Conservation (phyloP, 2,113 vertebrate species). For the Syngnathus scovelli region DNA sequence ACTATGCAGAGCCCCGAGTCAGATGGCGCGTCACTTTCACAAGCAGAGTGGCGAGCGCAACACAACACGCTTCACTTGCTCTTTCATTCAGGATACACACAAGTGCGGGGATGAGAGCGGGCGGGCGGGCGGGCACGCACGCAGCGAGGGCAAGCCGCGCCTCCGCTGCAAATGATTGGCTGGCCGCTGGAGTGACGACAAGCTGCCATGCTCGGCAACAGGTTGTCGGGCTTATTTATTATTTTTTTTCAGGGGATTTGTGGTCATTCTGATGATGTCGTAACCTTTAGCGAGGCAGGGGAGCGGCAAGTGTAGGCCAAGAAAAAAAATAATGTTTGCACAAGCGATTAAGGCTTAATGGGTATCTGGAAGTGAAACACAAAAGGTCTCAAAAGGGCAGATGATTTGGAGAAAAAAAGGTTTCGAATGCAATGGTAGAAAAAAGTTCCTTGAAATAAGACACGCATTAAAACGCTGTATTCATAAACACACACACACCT, state of each 20-base stretch:
- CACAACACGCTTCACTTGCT: conserved; percentile 47
- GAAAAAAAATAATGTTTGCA: conserved; percentile 31
- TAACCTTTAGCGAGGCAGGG: conserved; percentile 49
- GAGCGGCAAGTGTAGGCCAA: conserved; percentile 28
- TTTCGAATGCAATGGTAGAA: background rate
- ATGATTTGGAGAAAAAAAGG: conserved; percentile 18
- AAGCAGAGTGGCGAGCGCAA: conserved; percentile 37
- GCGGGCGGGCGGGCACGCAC: conserved; percentile 61
- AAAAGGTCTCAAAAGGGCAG: conserved; percentile 38
- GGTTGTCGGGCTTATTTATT: conserved; percentile 59
- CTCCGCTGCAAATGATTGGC: conserved; percentile 73
- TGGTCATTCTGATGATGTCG: conserved; percentile 52
- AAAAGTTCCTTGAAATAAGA: background rate
- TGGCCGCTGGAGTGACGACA: conserved; percentile 59
- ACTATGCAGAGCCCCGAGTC: conserved; percentile 36
- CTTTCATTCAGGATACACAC: conserved; percentile 72
- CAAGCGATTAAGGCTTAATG: conserved; percentile 26
- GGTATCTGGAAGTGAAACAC: conserved; percentile 21
- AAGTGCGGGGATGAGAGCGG: conserved; percentile 42
- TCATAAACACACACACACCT: background rate
- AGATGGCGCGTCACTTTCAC: conserved; percentile 32
- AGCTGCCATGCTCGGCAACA: conserved; percentile 56
- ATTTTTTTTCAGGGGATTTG: conserved; percentile 51
- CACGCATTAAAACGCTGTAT: background rate
- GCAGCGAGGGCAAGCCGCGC: conserved; percentile 71